Evolutionary conservation across 2,797 vertebrate species (phyloP).

Genomic region (Hypotaenidia okinawae): DNA sequence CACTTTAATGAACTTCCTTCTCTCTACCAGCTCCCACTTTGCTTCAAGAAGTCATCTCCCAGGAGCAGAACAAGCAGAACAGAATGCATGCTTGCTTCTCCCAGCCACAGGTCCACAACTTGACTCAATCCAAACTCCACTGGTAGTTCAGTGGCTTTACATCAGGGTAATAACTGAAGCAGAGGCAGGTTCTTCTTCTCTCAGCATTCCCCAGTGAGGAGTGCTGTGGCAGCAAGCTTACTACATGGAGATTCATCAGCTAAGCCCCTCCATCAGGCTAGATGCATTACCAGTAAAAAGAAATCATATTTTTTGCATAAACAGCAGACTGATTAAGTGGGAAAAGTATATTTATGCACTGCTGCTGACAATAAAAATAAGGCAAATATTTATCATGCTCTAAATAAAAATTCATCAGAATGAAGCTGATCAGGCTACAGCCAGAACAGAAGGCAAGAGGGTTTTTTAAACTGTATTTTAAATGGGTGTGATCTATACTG

Average conservation of each 20-base stretch:
- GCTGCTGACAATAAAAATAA: background rate
- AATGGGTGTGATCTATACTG: background rate
- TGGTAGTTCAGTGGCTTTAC: background rate
- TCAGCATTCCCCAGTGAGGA: background rate
- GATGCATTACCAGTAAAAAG: background rate
- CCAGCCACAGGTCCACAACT: background rate
- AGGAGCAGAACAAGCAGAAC: background rate
- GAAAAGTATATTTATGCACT: background rate
- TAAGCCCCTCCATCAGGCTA: background rate
- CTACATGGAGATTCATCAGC: background rate
- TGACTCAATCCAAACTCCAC: background rate
- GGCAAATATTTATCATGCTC: background rate
- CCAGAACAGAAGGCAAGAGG: background rate
- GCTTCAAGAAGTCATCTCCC: background rate
- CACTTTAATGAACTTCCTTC: background rate
- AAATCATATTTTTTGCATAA: background rate
- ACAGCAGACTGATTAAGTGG: background rate
- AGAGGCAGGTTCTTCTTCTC: background rate
- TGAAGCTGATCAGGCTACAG: background rate
- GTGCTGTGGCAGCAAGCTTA: background rate
- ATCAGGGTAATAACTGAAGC: background rate
- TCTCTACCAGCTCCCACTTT: background rate
- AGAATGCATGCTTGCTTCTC: background rate
- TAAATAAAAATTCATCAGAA: background rate
- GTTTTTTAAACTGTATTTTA: background rate